A percentile compares a stretch with the other conserved stretches of the same genome.
Conservation (phyloP, 2,797 vertebrate genomes). For the Dryobates pubescens region DNA sequence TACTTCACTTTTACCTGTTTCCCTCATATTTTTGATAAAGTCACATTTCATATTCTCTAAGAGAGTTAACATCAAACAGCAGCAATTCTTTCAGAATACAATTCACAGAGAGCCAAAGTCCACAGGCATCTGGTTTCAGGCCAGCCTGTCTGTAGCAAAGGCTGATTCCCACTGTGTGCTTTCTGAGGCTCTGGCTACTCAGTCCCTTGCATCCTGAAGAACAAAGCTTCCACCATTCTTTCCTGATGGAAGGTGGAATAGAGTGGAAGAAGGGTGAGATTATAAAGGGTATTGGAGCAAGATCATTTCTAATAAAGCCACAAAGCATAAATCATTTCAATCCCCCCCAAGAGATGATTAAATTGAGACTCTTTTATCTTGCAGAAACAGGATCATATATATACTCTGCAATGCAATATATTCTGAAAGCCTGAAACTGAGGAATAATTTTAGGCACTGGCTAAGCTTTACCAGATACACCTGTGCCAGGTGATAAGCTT, state of each 20-base stretch:
- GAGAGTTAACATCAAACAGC: background rate
- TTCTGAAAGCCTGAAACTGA: background rate
- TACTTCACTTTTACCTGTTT: background rate
- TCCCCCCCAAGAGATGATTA: background rate
- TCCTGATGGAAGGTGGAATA: background rate
- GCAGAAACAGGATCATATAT: background rate
- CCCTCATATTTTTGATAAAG: background rate
- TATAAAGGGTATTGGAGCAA: background rate
- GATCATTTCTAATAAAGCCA: background rate
- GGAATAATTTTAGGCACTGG: background rate
- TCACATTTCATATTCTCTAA: background rate
- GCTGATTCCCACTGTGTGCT: background rate
- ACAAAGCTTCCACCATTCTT: background rate
- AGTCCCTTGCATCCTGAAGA: background rate
- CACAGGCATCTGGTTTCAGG: background rate
- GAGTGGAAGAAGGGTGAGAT: background rate
- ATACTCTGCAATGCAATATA: background rate
- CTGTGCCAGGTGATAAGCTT: background rate
- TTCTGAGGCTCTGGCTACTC: background rate
- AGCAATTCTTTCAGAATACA: background rate
- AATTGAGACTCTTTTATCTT: background rate
- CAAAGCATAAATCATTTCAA: background rate
- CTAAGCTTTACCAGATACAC: background rate
- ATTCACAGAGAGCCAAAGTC: background rate
- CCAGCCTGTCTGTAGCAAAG: background rate